phyloP scores from a whole-genome alignment of 1,140 invertebrate species.

The Drosophila oshimai region DNA sequence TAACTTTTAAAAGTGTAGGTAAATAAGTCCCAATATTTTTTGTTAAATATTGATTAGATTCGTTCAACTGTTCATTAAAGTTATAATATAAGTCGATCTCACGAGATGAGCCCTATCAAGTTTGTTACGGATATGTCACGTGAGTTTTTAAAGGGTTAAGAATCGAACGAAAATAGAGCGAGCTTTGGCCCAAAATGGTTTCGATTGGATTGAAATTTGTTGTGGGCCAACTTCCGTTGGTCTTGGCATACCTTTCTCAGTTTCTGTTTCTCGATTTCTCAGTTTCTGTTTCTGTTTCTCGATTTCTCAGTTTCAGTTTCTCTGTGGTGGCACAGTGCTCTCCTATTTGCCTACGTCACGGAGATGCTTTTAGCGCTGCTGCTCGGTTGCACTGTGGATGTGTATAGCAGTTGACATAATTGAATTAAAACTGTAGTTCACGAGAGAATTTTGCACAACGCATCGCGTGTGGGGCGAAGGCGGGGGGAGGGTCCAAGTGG shows the following conservation, averaged over 20 bases:
- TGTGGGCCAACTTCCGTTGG: conserved; percentile 39
- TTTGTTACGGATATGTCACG: neutral
- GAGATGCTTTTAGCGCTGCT: conserved; percentile 10
- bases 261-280: conserved; percentile 9
- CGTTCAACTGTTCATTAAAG: no score
- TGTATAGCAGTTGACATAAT: conserved; percentile 47
- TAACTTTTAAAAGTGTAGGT: no score
- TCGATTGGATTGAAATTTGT: conserved; percentile 19
- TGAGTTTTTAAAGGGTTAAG: conserved; percentile 6
- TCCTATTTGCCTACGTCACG: conserved; percentile 13
- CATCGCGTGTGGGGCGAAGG: conserved; percentile 3
- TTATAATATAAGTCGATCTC: no score
- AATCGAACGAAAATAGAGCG: conserved; percentile 21
- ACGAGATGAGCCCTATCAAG: neutral
- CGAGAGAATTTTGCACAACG: conserved; percentile 36
- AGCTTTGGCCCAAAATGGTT: conserved; percentile 27
- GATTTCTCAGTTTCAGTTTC: neutral
- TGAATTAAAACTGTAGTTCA: conserved; percentile 57
- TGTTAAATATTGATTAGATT: no score
- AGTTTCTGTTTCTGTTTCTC: conserved; percentile 11
- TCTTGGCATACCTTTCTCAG: conserved; percentile 32
- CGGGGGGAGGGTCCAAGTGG: conserved; percentile 25
- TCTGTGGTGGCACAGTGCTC: neutral
- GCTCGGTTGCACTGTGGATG: conserved; percentile 27
- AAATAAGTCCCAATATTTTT: no score